Conservation (phyloP, 2,888 invertebrate genomes). For the Cheilosia impressa region DNA sequence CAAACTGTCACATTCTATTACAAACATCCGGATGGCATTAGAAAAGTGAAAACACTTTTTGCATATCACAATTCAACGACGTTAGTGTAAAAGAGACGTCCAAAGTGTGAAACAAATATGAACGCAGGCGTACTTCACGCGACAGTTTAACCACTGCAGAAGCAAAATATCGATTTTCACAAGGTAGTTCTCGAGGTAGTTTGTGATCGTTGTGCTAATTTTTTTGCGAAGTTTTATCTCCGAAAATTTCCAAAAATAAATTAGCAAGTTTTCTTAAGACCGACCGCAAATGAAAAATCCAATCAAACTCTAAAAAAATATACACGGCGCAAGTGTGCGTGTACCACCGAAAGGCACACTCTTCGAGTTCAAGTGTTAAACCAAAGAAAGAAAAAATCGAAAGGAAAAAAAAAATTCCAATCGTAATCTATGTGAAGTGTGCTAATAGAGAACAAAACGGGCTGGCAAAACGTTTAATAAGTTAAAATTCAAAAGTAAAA, state of each 20-base stretch:
- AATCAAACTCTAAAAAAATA: constrained; percentile 36
- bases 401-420: constrained; percentile 35
- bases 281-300: constrained; percentile 57
- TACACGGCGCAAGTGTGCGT: constrained; percentile 50
- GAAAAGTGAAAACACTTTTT: constrained; percentile 52
- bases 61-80: constrained; percentile 22
- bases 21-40: constrained; percentile 44
- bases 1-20: constrained; percentile 63
- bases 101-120: constrained; percentile 38
- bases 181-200: constrained; percentile 75
- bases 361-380: constrained; percentile 58
- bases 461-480: constrained; percentile 43
- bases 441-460: constrained; percentile 52
- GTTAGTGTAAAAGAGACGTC: constrained; percentile 55
- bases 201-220: constrained; percentile 74
- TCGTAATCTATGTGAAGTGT: constrained; percentile 64
- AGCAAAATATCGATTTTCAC: constrained; percentile 75
- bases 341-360: constrained; percentile 60
- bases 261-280: constrained; percentile 30
- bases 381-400: constrained; percentile 23
- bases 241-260: constrained; percentile 48
- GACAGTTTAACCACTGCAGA: constrained; percentile 72
- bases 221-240: constrained; percentile 58
- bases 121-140: constrained; percentile 70
- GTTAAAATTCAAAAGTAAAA: not conserved